Conservation (phyloP, 2,797 vertebrate genomes). For the Pachyuromys duprasi region DNA sequence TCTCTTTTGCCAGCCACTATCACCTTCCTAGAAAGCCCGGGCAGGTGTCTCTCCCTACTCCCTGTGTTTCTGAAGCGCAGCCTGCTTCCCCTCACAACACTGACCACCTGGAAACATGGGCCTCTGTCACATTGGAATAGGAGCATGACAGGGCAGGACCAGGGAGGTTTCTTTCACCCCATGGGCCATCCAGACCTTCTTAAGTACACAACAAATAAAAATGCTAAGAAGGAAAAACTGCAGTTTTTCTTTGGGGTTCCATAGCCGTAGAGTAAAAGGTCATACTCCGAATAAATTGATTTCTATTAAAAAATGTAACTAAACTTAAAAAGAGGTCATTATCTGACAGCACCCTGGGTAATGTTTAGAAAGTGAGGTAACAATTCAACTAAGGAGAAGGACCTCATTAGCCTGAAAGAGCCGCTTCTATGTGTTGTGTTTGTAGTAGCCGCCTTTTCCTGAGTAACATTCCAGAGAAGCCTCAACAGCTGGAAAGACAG, state of each 20-base stretch:
- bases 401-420: not conserved
- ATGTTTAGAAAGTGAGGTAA: not conserved
- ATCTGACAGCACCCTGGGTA: not conserved
- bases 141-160: not conserved
- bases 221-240: not conserved
- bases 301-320: not conserved
- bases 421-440: not conserved
- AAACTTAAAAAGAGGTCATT: not conserved
- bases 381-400: not conserved
- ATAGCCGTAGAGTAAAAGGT: not conserved
- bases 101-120: not conserved
- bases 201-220: not conserved
- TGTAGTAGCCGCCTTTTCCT: not conserved
- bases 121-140: not conserved
- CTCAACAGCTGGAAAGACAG: not conserved
- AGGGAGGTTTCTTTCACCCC: not conserved
- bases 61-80: not conserved
- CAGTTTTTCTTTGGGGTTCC: not conserved
- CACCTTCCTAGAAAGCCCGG: not conserved
- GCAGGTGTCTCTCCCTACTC: not conserved
- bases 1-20: not conserved
- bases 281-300: not conserved
- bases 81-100: not conserved
- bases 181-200: not conserved
- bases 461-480: not conserved